Evolutionary conservation across 2,888 invertebrate genomes (phyloP), one percentile per base, ranked within the genome.

Genomic region (Plebejus melissa): DNA sequence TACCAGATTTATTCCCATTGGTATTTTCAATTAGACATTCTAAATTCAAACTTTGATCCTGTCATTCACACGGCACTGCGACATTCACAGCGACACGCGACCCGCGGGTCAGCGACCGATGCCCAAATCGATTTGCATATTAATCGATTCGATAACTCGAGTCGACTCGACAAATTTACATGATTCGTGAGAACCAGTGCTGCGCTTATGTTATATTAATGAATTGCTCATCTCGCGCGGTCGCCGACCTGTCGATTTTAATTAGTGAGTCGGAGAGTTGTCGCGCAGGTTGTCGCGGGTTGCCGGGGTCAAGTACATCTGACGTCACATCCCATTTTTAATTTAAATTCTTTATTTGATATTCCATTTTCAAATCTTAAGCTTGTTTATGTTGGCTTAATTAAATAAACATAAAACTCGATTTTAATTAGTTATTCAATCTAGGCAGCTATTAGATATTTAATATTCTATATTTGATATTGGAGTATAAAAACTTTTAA

Each of bases 11-110:
- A 22, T 22, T 22, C 22, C 22, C 22, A 22, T 22, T 3, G 4
- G 58, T 32, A 22, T 65, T 65, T 65, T 16, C 65, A 65, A 36
- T 65, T 13, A 5, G 13, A 16, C 16, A 65, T 65, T 65, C 65
- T 32, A 11, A 32, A 46, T 69, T 46, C 65, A 74, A 57, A 70
- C 38, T 50, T 28, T 46, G 72, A 54, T 50, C 32, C 46, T 46
- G 22, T 22, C 71, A 71, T 98, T 98, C 83, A 98, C 98, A 88
- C 98, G 98, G 96, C 98, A 94, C 97, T 81, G 80, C 76, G 77
- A 79, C 80, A 77, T 80, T 82, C 97, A 89, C 91, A 87, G 84
- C 87, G 87, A 83, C 85, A 87, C 83, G 86, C 88, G 88, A 90
- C 85, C 87, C 83, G 83, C 83, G 83, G 92, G 89, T 92, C 92